phyloP scores from a whole-genome alignment of 1,140 invertebrate species.

The Halyomorpha halys region DNA sequence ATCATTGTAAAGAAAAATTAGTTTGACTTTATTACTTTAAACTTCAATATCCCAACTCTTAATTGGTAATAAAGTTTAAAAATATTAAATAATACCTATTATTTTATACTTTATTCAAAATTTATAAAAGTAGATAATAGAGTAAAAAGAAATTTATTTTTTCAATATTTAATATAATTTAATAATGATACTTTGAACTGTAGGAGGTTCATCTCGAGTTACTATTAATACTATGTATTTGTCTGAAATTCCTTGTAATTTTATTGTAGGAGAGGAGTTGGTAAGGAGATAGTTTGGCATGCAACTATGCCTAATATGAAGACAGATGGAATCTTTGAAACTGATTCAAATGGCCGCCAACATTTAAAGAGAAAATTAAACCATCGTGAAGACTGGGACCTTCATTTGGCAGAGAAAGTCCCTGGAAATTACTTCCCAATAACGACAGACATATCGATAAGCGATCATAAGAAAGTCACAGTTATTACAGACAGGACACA shows the following conservation, averaged over 20 bases:
- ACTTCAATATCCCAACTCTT: too few species aligned
- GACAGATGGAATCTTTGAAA: slow-evolving; percentile 67
- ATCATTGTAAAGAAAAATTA: too few species aligned
- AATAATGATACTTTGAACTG: too few species aligned
- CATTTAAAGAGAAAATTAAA: slow-evolving; percentile 63
- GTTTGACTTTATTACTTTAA: too few species aligned
- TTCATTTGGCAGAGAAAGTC: slow-evolving; percentile 55
- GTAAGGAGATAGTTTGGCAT: slow-evolving; percentile 72
- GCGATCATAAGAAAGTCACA: slow-evolving; percentile 43
- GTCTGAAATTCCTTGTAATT: slow-evolving; percentile 8
- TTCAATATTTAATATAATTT: too few species aligned
- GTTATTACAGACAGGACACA: slow-evolving; percentile 75
- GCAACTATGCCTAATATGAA: slow-evolving; percentile 51
- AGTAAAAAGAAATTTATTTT: too few species aligned
- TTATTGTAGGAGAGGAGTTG: slow-evolving; percentile 49
- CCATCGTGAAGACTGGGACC: slow-evolving; percentile 60
- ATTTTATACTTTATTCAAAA: too few species aligned
- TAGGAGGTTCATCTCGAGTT: too few species aligned
- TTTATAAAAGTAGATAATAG: not conserved
- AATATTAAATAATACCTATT: too few species aligned
- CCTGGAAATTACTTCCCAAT: slow-evolving; percentile 91
- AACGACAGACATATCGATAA: slow-evolving; percentile 66
- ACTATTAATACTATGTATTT: too few species aligned
- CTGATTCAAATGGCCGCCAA: slow-evolving; percentile 89
- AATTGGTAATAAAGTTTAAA: too few species aligned